Base-by-base conservation (phyloP, 2,797 vertebrate species). In the Gallinago stenura region DNA sequence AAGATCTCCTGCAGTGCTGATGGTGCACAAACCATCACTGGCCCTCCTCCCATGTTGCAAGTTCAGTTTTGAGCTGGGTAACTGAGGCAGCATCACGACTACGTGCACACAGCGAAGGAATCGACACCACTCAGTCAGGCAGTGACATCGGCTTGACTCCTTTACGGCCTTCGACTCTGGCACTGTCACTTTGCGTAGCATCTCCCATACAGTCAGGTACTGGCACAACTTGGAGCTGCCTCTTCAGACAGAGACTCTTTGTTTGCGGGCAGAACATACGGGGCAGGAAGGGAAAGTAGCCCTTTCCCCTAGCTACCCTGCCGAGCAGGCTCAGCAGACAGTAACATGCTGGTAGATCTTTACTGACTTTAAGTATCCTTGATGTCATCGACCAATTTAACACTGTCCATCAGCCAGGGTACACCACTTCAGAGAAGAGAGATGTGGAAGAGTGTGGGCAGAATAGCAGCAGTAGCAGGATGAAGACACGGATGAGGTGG, bases 161-260 rank as follows among this genome's bases (percentile, higher is more conserved):
- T 7, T 71, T 4, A 4, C 0, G 1, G 39, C 76, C 58, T 39
- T 50, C 0, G 2, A 8, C 9, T 12, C 26, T 1, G 0, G 22
- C 0, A 0, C 39, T n/a, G 75, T 15, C 16, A 1, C 57, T 60
- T 12, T 11, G 57, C 4, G 62, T 17, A 37, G 41, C 50, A 1
- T 9, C 53, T 46, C 81, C 54, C 51, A 2, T 4, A 6, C 0
- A 1, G 7, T 15, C 62, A n/a, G 66, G 30, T 30, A 30, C 28
- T 2, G 28, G 81, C 70, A 87, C 35, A 17, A 33, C 15, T 8
- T 30, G 39, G 56, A 68, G 64, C 3, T 43, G 51, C 30, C 54
- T 73, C 60, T 39, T 73, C 82, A 26, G 35, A 16, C 0, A 15
- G n/a, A 84, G 39, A 73, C 12, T 26, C 46, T 58, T 71, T 11